These are phyloP conservation scores for Clarias magur DNA, from an alignment of 2,113 vertebrate genomes.

Conservation along the genomic window DNA sequence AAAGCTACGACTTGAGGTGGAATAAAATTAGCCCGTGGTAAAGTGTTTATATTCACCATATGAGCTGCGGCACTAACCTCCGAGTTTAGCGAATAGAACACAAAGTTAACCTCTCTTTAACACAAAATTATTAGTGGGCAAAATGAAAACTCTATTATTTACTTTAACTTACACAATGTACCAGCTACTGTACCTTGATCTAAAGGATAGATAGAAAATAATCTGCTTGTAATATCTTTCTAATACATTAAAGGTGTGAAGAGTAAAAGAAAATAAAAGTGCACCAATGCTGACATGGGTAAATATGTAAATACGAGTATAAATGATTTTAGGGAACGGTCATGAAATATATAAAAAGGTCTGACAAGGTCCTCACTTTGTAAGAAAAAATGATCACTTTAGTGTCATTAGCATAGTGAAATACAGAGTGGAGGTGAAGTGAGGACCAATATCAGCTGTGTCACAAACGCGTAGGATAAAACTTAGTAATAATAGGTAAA, in stretches of 20 bases:
- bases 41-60: slow-evolving; percentile 33
- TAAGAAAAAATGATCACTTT: neutral
- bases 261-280: slow-evolving; percentile 35
- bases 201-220: slow-evolving; percentile 17
- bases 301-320: slow-evolving; percentile 8
- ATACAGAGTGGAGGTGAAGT: neutral
- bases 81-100: neutral
- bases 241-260: slow-evolving; percentile 29
- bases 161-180: slow-evolving; percentile 23
- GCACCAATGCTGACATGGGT: slow-evolving; percentile 31
- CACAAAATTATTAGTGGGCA: slow-evolving; percentile 21
- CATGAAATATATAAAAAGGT: neutral
- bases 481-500: neutral
- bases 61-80: slow-evolving; percentile 3
- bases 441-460: neutral
- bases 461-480: neutral
- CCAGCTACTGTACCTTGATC: slow-evolving; percentile 26
- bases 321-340: neutral
- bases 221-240: slow-evolving; percentile 3
- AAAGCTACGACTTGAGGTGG: slow-evolving; percentile 44
- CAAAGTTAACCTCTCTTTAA: slow-evolving; percentile 15
- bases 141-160: slow-evolving; percentile 8
- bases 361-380: slow-evolving; percentile 8
- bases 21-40: slow-evolving; percentile 46
- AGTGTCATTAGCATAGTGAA: slow-evolving; percentile 19